phyloP scores from a whole-genome alignment of 2,113 vertebrate genomes.

The Tychaedon coryphoeus region DNA sequence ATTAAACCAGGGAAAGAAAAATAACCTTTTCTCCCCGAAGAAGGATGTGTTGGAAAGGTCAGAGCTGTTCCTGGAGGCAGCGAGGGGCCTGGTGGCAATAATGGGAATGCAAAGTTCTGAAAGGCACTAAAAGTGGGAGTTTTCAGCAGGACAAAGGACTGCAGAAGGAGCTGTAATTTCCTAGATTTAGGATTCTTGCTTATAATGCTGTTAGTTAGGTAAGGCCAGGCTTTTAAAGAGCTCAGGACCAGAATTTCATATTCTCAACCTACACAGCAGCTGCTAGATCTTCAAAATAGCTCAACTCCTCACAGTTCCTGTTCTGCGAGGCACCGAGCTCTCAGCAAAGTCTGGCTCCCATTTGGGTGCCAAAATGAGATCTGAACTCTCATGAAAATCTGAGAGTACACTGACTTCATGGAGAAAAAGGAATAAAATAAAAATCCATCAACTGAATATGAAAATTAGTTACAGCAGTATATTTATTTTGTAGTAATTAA shows the following conservation, averaged over 20 bases:
- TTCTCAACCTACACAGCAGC: slow-evolving; percentile 62
- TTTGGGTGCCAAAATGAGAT: slow-evolving; percentile 26
- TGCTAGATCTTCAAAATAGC: slow-evolving; percentile 56
- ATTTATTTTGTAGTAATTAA: neutral
- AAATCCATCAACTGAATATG: neutral
- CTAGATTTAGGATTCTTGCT: neutral
- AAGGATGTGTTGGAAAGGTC: slow-evolving; percentile 14
- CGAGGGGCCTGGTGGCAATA: neutral
- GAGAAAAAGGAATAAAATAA: neutral
- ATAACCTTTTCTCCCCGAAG: neutral
- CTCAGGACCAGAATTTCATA: slow-evolving; percentile 1
- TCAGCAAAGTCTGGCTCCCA: neutral
- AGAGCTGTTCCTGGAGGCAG: neutral
- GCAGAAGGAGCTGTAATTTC: neutral
- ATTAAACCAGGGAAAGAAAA: neutral
- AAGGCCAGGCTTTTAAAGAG: neutral
- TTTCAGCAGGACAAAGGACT: neutral
- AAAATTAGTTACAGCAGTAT: neutral
- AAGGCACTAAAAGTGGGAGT: neutral
- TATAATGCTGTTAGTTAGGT: neutral
- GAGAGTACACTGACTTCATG: neutral
- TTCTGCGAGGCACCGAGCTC: slow-evolving; percentile 7
- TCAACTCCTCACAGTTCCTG: slow-evolving; percentile 15
- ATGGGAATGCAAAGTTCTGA: neutral
- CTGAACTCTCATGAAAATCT: slow-evolving; percentile 16